Base-by-base conservation (phyloP, 2,888 invertebrate species). In the Tridacna crocea region DNA sequence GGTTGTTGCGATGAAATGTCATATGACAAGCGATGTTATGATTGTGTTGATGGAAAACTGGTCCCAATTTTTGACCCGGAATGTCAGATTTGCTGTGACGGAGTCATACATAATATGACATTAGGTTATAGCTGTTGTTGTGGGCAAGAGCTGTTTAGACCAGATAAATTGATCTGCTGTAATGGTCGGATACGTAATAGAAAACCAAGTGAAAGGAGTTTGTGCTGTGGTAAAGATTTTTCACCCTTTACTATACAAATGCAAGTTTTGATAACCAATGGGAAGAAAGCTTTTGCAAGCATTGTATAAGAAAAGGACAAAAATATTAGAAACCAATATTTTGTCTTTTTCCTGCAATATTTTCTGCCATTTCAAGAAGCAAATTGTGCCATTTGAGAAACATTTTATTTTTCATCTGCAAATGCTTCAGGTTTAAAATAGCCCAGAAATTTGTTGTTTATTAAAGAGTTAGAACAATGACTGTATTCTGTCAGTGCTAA, bases 81-180 rank as follows among this genome's bases (percentile, higher is more conserved):
- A 22, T 83, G 83, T 47, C 80, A 83, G 63, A 60, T 83, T 0
- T 83, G 83, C 66, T 83, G 83, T 73, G 83, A 83, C 47, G 83
- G 83, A 8, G 15, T 48, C 36, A 80, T 83, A 17, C 78, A 80
- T 26, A 75, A 78, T 36, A 75, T 83, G 77, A 80, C 78, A 0
- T 36, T 68, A 8, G 75, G 65, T 8, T 24, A 72, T n/a, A 80
- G 72, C 24, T 83, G 83, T n/a, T 83, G 83, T 46, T 83, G 83
- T 65, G 83, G 83, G n/a, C 22, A 75, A 36, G 75, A 83, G n/a
- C 65, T 83, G 11, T 83, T 83, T 58, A 72, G 72, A 24, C 83
- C 83, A 13, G 66, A 75, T 10, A 51, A 65, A n/a, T 46, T 46
- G 12, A 83, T 83, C 8, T 83, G 83, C 47, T 83, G 83, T 48